A percentile compares a stretch with the other conserved stretches of the same genome.
Evolutionary conservation across 2,797 vertebrate genomes (phyloP).

Genomic region (Sebastes elongatus): DNA sequence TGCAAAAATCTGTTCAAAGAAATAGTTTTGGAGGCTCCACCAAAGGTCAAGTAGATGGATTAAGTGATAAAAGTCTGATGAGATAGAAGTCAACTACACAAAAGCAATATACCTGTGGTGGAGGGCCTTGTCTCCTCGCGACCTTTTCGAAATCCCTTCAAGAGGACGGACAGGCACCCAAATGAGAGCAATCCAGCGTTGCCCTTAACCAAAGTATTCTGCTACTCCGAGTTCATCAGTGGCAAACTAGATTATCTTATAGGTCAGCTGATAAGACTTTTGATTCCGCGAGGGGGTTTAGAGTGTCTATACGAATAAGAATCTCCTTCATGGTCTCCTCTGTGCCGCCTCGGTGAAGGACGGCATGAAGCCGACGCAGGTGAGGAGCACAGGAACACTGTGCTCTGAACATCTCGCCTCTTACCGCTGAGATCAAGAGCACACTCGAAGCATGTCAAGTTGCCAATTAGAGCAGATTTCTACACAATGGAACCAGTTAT

Average conservation of each 20-base stretch:
- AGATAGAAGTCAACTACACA: conserved; percentile 80
- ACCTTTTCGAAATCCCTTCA: conserved; percentile 80
- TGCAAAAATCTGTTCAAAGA: conserved; percentile 73
- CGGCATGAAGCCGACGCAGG: neutral
- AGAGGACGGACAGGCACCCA: conserved; percentile 18
- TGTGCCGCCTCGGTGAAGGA: neutral
- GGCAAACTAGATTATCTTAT: conserved; percentile 34
- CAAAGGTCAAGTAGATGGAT: conserved; percentile 79
- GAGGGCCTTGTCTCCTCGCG: conserved; percentile 66
- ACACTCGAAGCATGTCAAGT: neutral
- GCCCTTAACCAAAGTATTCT: conserved; percentile 36
- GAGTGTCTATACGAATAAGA: neutral
- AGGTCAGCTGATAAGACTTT: conserved; percentile 37
- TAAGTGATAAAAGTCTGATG: conserved; percentile 77
- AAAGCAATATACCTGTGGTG: conserved; percentile 72
- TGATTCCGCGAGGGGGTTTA: neutral
- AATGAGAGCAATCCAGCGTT: conserved; percentile 14
- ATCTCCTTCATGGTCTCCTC: neutral
- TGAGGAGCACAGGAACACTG: neutral
- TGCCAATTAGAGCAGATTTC: conserved; percentile 15
- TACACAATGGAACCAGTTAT: neutral
- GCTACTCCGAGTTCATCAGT: conserved; percentile 14
- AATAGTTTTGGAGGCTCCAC: conserved; percentile 76
- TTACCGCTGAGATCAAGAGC: neutral
- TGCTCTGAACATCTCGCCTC: neutral